Evolutionary conservation across 2,113 vertebrate species (phyloP).

Genomic region (Tychaedon coryphoeus): DNA sequence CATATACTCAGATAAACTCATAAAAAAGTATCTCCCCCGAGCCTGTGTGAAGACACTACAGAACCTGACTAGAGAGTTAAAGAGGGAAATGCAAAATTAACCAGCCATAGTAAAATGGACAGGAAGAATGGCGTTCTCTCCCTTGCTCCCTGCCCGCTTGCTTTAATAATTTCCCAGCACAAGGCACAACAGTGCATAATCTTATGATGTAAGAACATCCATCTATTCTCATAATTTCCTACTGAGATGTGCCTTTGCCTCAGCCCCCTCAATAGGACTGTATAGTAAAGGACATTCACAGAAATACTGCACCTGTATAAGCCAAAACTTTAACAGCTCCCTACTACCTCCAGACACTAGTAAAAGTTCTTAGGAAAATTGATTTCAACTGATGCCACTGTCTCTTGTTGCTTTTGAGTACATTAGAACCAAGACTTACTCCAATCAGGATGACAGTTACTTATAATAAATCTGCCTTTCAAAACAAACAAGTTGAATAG

Average conservation of each 20-base stretch:
- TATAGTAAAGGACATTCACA: background rate
- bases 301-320: background rate
- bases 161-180: background rate
- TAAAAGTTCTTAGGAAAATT: background rate
- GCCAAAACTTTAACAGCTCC: background rate
- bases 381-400: background rate
- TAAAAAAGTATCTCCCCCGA: rapidly evolving
- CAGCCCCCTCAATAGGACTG: background rate
- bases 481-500: background rate
- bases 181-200: background rate
- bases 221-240: background rate
- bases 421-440: background rate
- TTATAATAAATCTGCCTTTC: background rate
- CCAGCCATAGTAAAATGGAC: background rate
- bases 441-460: background rate
- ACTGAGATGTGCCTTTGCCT: rapidly evolving
- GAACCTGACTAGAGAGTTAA: background rate
- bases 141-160: background rate
- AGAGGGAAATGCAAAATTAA: background rate
- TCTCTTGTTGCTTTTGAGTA: background rate
- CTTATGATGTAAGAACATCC: background rate
- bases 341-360: background rate
- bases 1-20: background rate
- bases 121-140: background rate
- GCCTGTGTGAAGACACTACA: background rate